Conservation (phyloP, 2,113 vertebrate species). For the Pluvialis apricaria region DNA sequence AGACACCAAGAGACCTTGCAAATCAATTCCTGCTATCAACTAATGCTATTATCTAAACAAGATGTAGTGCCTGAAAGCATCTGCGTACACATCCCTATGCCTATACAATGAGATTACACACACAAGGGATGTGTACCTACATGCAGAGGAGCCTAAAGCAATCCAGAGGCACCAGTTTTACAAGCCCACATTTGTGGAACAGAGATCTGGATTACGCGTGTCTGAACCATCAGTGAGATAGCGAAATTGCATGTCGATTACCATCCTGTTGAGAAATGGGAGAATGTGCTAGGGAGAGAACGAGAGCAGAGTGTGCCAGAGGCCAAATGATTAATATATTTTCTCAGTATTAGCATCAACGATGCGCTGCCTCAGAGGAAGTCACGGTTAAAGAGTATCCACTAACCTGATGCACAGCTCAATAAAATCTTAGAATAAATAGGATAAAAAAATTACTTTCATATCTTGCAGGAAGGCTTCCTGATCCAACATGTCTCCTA, state of each 20-base stretch:
- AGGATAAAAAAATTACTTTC: slow-evolving; percentile 51
- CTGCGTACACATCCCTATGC: background rate
- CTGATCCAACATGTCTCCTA: background rate
- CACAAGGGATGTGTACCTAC: background rate
- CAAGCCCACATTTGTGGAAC: background rate
- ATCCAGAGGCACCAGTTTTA: background rate
- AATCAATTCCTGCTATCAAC: slow-evolving; percentile 15
- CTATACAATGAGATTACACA: background rate
- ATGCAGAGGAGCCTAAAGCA: background rate
- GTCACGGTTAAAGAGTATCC: slow-evolving; percentile 37
- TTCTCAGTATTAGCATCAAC: slow-evolving; percentile 44
- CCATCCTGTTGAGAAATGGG: slow-evolving; percentile 17
- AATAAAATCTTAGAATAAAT: slow-evolving; percentile 47
- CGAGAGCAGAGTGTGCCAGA: background rate
- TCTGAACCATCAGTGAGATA: background rate
- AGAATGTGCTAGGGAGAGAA: background rate
- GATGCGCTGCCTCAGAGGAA: slow-evolving; percentile 49
- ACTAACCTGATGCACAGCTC: slow-evolving; percentile 38
- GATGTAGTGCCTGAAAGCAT: background rate
- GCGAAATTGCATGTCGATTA: background rate
- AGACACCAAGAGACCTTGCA: background rate
- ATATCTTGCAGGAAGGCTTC: slow-evolving; percentile 14
- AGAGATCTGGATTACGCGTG: background rate
- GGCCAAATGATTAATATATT: slow-evolving; percentile 50
- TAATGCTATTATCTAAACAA: background rate